Evolutionary conservation across 2,888 invertebrate species (phyloP).

Genomic region (Agrochola lota): DNA sequence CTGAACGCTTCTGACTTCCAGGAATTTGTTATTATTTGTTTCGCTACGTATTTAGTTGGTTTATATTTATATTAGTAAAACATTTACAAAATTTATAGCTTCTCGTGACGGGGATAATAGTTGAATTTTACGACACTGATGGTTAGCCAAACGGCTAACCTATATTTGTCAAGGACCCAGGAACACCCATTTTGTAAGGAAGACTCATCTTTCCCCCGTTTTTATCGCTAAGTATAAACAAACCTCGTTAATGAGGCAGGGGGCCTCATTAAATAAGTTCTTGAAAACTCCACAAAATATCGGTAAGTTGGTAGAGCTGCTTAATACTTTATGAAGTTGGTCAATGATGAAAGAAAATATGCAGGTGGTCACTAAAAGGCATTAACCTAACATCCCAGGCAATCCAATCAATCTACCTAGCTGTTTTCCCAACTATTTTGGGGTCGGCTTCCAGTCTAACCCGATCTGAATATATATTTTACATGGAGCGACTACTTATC

Average conservation of each 20-base stretch:
- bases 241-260: conserved; percentile 30
- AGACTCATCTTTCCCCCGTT: neutral
- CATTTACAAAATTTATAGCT: no score
- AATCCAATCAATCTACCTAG: no score
- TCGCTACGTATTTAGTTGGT: no score
- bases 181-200: neutral
- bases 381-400: neutral
- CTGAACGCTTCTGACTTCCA: no score
- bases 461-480: no score
- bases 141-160: neutral
- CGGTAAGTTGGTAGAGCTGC: neutral
- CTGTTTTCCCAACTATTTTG: no score
- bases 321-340: conserved; percentile 10
- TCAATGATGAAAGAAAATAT: neutral
- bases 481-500: no score
- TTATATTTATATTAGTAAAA: no score
- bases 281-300: conserved; percentile 12
- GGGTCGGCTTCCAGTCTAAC: no score
- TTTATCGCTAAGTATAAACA: conserved; percentile 23
- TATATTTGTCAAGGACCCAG: neutral
- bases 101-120: no score
- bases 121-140: neutral
- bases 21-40: no score
- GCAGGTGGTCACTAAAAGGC: neutral
- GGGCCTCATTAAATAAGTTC: neutral